These are phyloP conservation scores for Sebastes goodei DNA, from an alignment of 2,797 vertebrate species.

Conservation along the genomic window DNA sequence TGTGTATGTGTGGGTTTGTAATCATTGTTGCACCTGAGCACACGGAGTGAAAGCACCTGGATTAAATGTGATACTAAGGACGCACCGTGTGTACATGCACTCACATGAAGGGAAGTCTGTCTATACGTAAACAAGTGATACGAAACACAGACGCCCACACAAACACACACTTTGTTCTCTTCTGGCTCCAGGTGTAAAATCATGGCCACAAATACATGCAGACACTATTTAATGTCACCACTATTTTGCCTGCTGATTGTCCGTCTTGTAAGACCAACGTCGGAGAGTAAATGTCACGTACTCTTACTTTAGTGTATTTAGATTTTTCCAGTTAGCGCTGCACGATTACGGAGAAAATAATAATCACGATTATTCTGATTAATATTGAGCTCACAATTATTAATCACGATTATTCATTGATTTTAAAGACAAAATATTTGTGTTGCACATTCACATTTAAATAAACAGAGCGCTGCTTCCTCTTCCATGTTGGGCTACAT, in stretches of 20 bases:
- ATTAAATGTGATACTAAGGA: constrained; percentile 43
- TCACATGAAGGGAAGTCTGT: constrained; percentile 2
- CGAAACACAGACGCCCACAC: constrained; percentile 10
- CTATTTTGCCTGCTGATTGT: neutral
- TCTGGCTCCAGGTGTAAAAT: neutral
- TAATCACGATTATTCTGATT: too few relatives aligned
- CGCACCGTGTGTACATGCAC: neutral
- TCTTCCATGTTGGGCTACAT: too few relatives aligned
- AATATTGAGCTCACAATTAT: too few relatives aligned
- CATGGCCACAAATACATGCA: neutral
- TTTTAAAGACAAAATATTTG: too few relatives aligned
- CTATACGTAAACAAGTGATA: constrained; percentile 1
- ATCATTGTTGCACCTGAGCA: constrained; percentile 46
- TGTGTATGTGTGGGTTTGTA: neutral
- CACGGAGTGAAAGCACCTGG: constrained; percentile 43
- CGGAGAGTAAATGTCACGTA: neutral
- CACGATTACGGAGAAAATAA: too few relatives aligned
- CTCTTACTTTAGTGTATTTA: neutral
- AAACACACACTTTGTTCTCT: neutral
- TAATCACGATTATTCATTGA: too few relatives aligned
- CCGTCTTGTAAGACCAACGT: neutral
- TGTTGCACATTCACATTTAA: too few relatives aligned
- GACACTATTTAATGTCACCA: neutral
- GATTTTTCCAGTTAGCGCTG: too few relatives aligned
- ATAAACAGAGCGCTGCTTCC: too few relatives aligned